These are phyloP conservation scores for Aix galericulata DNA, from an alignment of 2,113 vertebrate species.

Conservation along the genomic window DNA sequence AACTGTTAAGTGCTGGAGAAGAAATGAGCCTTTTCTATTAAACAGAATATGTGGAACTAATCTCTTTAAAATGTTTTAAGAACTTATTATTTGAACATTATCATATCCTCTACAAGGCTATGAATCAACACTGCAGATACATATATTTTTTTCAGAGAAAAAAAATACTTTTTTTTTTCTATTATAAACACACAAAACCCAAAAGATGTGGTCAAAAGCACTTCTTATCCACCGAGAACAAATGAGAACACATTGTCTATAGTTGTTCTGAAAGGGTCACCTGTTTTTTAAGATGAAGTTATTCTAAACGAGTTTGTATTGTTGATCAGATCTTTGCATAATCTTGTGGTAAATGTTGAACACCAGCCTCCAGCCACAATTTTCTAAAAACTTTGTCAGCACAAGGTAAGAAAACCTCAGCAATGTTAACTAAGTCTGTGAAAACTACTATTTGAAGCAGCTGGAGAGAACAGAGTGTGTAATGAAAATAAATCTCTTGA, in stretches of 20 bases:
- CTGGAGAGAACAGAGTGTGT: not conserved
- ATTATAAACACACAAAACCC: not conserved
- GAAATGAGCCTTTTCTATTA: not conserved
- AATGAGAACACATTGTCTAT: not conserved
- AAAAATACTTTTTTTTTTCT: not conserved
- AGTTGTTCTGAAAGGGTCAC: not conserved
- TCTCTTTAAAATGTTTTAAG: not conserved
- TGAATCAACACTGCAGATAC: not conserved
- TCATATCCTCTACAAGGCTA: not conserved
- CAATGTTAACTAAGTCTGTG: not conserved
- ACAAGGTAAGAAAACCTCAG: conserved; percentile 27
- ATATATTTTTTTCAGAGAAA: not conserved
- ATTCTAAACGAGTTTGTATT: not conserved
- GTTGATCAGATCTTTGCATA: not conserved
- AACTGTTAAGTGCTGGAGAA: not conserved
- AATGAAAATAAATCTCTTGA: not conserved
- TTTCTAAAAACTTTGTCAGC: not conserved
- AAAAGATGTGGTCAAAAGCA: not conserved
- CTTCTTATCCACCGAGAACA: not conserved
- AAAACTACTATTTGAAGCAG: not conserved
- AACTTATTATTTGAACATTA: not conserved
- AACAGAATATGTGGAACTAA: not conserved
- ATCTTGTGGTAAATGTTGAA: not conserved
- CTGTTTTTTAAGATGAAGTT: not conserved
- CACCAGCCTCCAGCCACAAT: not conserved